phyloP scores from a whole-genome alignment of 2,888 invertebrate species.

The Agrypnus murinus region DNA sequence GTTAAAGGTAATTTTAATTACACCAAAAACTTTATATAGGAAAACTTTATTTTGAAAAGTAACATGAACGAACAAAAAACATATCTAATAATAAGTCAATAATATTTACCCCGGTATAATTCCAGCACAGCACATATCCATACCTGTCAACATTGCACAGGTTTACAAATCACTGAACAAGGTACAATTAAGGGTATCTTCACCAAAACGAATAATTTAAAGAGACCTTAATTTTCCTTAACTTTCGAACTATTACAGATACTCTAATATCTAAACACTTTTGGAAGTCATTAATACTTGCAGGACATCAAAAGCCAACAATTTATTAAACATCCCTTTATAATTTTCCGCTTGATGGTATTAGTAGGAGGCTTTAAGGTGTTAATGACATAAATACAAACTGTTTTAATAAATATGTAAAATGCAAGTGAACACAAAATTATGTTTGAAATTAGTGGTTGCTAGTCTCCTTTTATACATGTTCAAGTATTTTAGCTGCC shows the following conservation, averaged over 20 bases:
- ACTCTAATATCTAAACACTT: no score
- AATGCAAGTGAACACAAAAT: conserved; percentile 27
- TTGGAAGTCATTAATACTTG: no score
- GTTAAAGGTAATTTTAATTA: no score
- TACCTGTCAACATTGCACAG: conserved; percentile 13
- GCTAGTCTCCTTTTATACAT: no score
- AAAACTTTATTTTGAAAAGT: conserved; percentile 29
- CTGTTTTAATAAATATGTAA: background rate
- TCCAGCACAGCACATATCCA: conserved; percentile 4
- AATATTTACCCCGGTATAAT: conserved; percentile 12
- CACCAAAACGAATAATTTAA: background rate
- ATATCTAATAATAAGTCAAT: conserved; percentile 1
- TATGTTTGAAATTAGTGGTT: background rate
- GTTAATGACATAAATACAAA: no score
- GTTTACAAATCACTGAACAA: conserved; percentile 5
- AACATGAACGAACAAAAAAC: background rate
- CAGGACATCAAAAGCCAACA: no score
- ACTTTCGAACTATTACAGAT: no score
- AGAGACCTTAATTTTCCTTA: no score
- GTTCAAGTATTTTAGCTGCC: conserved; percentile 4
- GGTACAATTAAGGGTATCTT: conserved; percentile 22
- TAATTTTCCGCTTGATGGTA: no score
- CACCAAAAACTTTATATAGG: conserved; percentile 1
- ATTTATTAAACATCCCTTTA: no score
- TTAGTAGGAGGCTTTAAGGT: no score